A percentile compares a stretch with the other conserved stretches of the same genome.
Conservation (phyloP, 2,888 invertebrate species). For the Aleiodes leptofemur region DNA sequence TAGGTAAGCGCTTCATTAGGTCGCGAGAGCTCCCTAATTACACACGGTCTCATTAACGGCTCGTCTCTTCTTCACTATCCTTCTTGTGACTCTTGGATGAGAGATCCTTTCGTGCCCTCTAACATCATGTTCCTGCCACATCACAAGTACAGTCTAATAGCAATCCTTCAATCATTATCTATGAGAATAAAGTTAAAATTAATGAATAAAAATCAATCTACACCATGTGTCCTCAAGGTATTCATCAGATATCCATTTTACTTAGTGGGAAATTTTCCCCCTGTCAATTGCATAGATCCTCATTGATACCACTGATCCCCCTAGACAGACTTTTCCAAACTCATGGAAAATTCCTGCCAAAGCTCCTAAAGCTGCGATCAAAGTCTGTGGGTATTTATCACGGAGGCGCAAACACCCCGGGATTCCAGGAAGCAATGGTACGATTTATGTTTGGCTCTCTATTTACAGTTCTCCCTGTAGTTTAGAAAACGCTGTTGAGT, state of each 20-base stretch:
- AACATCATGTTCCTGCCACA: slow-evolving; percentile 8
- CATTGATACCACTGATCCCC: slow-evolving; percentile 19
- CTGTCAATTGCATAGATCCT: slow-evolving; percentile 17
- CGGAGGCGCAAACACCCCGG: slow-evolving; percentile 49
- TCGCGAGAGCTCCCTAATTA: slow-evolving; percentile 76
- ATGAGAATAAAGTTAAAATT: neutral
- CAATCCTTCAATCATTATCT: too few relatives aligned
- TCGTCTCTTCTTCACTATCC: slow-evolving; percentile 56
- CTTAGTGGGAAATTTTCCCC: neutral
- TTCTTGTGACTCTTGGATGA: slow-evolving; percentile 52
- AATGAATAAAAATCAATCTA: neutral
- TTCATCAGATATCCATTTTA: slow-evolving; percentile 1
- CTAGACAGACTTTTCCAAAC: slow-evolving; percentile 24
- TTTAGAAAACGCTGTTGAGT: neutral
- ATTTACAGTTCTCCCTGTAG: slow-evolving; percentile 4
- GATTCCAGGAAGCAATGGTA: slow-evolving; percentile 57
- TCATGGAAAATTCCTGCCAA: slow-evolving; percentile 30
- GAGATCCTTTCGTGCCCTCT: slow-evolving; percentile 4
- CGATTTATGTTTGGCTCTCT: slow-evolving; percentile 47
- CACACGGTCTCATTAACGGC: slow-evolving; percentile 74
- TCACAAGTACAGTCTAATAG: neutral
- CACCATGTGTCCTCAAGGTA: neutral
- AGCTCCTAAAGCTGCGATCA: slow-evolving; percentile 25
- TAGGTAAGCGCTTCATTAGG: slow-evolving; percentile 75
- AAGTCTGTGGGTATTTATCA: slow-evolving; percentile 56